Evolutionary conservation across 2,113 vertebrate species (phyloP), one percentile per base, ranked within the genome.

Genomic region (Atlantisia rogersi): DNA sequence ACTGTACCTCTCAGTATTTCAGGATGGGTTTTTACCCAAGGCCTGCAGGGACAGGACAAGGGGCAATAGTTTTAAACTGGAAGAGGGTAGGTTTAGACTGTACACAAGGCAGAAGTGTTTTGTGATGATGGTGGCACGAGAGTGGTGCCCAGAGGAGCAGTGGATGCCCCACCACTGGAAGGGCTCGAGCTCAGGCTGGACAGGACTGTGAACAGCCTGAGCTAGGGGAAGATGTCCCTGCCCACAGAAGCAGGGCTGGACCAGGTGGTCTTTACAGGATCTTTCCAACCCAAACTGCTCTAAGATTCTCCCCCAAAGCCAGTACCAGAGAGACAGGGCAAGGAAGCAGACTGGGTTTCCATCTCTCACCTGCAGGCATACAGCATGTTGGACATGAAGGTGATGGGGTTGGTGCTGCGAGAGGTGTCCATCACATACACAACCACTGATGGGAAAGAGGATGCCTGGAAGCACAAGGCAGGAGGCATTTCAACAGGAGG

Each of bases 331-430:
- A 65, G 37, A 64, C 44, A 59, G 3, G 42, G 76, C 18, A 62
- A 59, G 35, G 42, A 59, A 74, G 50, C 14, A 89, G 16, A 39
- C 44, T 56, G 39, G 46, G n/a, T 20, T 60, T 60, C 20, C 79
- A 86, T 62, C 35, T 67, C 96, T 95, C 91, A 99, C 99, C 99
- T 99, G 99, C 99, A 99, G 86, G 99, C 99, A 46, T 99, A 99
- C 6, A 99, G 98, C 99, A 99, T 99, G 96, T 99, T 99, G 95
- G 99, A 99, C 99, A 99, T 99, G 94, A 99, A 99, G 25, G 99
- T 99, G 94, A 99, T 98, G 2, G 99, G 99, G 92, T 96, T 99
- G 56, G 99, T 99, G 84, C 99, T 99, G 94, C 99, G 98, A 40
- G 99, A 99, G 13, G 99, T 99, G 93, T 99, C 99, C 99, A 99